These are phyloP conservation scores for Poliocrania exsul DNA, from an alignment of 2,797 vertebrate species.

Conservation along the genomic window DNA sequence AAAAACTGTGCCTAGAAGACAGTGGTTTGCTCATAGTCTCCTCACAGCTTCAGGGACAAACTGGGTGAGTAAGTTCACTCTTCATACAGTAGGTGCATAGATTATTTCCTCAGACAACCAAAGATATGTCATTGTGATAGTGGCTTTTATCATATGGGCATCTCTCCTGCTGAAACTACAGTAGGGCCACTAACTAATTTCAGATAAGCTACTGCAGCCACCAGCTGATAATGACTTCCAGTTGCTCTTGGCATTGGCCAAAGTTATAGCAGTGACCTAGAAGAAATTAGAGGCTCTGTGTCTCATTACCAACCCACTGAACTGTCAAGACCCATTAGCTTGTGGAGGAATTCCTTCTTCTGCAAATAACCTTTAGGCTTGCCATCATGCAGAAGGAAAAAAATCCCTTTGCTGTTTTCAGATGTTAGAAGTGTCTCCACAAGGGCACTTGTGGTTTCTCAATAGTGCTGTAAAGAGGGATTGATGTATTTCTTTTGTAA, in stretches of 20 bases:
- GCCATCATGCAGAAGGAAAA: not conserved
- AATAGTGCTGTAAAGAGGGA: not conserved
- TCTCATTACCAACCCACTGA: constrained; percentile 29
- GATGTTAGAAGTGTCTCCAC: not conserved
- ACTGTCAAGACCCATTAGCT: not conserved
- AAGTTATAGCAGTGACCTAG: constrained; percentile 29
- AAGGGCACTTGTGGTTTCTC: not conserved
- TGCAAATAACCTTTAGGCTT: constrained; percentile 8
- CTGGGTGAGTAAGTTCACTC: not conserved
- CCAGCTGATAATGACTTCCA: constrained; percentile 38
- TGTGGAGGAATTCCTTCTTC: constrained; percentile 16
- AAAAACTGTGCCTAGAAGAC: not conserved
- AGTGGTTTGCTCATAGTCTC: not conserved
- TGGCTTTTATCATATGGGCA: constrained; percentile 1
- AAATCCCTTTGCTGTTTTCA: not conserved
- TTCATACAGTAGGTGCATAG: not conserved
- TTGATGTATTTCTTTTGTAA: not conserved
- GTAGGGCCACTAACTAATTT: constrained; percentile 13
- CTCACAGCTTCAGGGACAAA: not conserved
- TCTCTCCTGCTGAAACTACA: constrained; percentile 8
- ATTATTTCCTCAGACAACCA: not conserved
- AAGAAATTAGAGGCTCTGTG: constrained; percentile 20
- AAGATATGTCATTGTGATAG: not conserved
- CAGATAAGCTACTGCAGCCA: constrained; percentile 4
- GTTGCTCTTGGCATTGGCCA: constrained; percentile 21